Conservation (phyloP, 2,888 invertebrate species). For the Myathropa florea region DNA sequence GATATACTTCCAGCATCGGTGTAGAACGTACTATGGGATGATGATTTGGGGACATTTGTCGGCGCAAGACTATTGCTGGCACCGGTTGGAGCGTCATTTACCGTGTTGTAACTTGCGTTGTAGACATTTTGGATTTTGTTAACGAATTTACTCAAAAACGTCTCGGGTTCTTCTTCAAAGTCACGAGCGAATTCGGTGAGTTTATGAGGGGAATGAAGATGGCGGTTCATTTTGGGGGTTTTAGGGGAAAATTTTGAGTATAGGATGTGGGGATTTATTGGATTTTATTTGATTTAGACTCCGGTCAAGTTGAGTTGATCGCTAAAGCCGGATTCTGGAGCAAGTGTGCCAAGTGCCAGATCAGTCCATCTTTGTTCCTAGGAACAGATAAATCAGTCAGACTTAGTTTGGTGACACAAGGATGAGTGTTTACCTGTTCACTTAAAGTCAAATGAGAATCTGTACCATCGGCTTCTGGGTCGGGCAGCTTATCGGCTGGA, state of each 20-base stretch:
- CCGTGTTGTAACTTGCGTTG: slow-evolving; percentile 80
- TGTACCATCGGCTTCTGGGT: slow-evolving; percentile 95
- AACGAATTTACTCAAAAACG: slow-evolving; percentile 79
- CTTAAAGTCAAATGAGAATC: slow-evolving; percentile 94
- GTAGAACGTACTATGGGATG: slow-evolving; percentile 74
- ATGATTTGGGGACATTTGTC: slow-evolving; percentile 74
- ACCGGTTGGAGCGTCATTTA: slow-evolving; percentile 77
- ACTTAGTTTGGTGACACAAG: not conserved
- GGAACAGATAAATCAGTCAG: slow-evolving; percentile 3
- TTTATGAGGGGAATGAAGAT: slow-evolving; percentile 85
- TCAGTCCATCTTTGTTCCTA: slow-evolving; percentile 86
- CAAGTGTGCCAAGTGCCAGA: slow-evolving; percentile 82
- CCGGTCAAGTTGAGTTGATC: slow-evolving; percentile 79
- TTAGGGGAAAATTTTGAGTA: not conserved
- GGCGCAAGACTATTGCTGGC: slow-evolving; percentile 51
- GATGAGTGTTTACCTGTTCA: slow-evolving; percentile 85
- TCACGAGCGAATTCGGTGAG: slow-evolving; percentile 88
- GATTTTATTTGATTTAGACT: slow-evolving; percentile 73
- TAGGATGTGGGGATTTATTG: not conserved
- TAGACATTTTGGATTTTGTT: slow-evolving; percentile 80
- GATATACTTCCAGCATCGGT: slow-evolving; percentile 71
- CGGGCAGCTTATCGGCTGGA: slow-evolving; percentile 93
- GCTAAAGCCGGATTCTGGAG: slow-evolving; percentile 78
- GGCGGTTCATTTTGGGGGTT: slow-evolving; percentile 81
- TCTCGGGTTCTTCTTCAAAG: slow-evolving; percentile 80